phyloP scores from a whole-genome alignment of 2,113 vertebrate species.

The Psilopsiagon aurifrons region DNA sequence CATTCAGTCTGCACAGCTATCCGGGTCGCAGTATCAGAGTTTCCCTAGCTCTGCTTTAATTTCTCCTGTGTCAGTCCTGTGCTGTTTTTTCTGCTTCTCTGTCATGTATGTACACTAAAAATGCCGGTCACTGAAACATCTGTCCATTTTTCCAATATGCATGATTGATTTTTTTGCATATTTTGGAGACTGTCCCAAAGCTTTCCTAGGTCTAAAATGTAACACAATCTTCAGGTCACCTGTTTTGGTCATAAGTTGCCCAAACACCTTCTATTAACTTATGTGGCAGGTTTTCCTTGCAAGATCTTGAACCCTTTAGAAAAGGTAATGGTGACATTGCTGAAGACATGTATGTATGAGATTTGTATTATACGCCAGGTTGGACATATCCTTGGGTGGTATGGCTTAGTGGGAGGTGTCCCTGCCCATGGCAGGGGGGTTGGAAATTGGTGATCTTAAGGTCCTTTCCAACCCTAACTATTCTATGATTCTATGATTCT shows the following conservation, averaged over 20 bases:
- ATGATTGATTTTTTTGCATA: background rate
- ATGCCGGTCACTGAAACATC: background rate
- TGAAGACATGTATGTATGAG: background rate
- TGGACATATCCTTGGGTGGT: too few species aligned
- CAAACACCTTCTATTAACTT: background rate
- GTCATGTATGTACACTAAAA: background rate
- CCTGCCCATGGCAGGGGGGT: too few species aligned
- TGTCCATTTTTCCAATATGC: background rate
- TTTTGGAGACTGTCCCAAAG: background rate
- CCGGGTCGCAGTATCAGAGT: background rate
- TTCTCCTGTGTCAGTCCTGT: background rate
- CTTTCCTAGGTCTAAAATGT: background rate
- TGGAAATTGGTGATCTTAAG: too few species aligned
- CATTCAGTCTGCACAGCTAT: background rate
- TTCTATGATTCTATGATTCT: too few species aligned
- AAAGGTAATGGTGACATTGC: background rate
- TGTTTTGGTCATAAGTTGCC: background rate
- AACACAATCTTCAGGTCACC: background rate
- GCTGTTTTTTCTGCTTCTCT: background rate
- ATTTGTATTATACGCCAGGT: background rate
- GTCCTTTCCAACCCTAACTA: too few species aligned
- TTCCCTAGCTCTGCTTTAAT: background rate
- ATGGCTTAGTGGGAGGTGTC: too few species aligned
- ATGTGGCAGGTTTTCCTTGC: background rate
- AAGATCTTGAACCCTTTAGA: background rate